These are phyloP conservation scores for Dryobota labecula DNA, from an alignment of 2,888 invertebrate species.

Conservation along the genomic window DNA sequence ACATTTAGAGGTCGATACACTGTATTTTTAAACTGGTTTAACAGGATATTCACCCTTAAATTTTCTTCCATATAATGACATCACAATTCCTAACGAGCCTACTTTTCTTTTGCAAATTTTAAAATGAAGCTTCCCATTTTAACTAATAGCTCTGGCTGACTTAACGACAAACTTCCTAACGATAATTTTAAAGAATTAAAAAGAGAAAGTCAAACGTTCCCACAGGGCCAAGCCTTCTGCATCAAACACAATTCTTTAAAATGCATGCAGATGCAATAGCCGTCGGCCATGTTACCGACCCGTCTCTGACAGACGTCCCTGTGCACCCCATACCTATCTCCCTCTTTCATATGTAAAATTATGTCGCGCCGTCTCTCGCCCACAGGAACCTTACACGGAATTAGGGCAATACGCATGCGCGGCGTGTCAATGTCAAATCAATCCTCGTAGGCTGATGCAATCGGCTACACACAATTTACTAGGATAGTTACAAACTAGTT, in stretches of 20 bases:
- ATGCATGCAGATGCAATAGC: constrained; percentile 86
- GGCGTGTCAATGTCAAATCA: constrained; percentile 90
- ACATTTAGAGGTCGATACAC: constrained; percentile 70
- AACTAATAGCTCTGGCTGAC: not conserved
- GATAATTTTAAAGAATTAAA: constrained; percentile 24
- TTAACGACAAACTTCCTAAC: not conserved
- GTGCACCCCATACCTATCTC: constrained; percentile 73
- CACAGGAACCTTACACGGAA: constrained; percentile 78
- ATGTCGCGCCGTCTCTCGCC: constrained; percentile 73
- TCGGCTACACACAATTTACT: constrained; percentile 74
- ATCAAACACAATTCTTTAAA: constrained; percentile 73
- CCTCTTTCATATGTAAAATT: constrained; percentile 66
- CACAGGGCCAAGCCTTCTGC: constrained; percentile 69
- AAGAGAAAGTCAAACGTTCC: constrained; percentile 65
- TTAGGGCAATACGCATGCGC: constrained; percentile 90
- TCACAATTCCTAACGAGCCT: not conserved
- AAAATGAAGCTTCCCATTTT: not conserved
- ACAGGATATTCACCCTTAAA: constrained; percentile 1
- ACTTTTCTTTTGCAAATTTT: not conserved
- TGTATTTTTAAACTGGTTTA: constrained; percentile 48
- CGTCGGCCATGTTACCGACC: constrained; percentile 87
- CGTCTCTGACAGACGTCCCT: constrained; percentile 71
- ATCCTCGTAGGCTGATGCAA: constrained; percentile 89
- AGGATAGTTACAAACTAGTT: constrained; percentile 69
- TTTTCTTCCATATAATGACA: not conserved